Percentiles rank a stretch among this genome's conserved stretches.
phyloP scores from a whole-genome alignment of 2,888 invertebrate species.

The Iselma pallidipennis region DNA sequence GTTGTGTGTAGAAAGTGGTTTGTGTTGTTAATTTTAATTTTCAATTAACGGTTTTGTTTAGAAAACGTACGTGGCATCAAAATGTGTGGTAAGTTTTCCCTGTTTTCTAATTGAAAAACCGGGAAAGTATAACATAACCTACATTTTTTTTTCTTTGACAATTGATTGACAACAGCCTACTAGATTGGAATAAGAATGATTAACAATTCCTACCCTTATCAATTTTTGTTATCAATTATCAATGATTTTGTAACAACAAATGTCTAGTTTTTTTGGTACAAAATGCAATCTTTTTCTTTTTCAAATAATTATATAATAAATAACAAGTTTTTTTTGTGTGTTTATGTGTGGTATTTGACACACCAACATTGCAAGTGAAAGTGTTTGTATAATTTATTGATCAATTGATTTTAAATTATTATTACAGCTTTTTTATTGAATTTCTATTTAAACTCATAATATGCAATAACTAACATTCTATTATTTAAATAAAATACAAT shows the following conservation, averaged over 20 bases:
- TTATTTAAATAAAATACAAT: too few species aligned
- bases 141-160: background rate
- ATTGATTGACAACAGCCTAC: background rate
- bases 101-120: background rate
- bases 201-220: background rate
- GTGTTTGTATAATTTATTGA: too few species aligned
- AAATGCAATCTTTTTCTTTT: background rate
- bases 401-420: too few species aligned
- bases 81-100: background rate
- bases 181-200: background rate
- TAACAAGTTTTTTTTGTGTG: too few species aligned
- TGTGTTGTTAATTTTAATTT: background rate
- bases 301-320: too few species aligned
- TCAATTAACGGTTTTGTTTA: background rate
- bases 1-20: background rate
- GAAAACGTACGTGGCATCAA: background rate
- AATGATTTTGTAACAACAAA: too few species aligned
- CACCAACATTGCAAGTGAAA: too few species aligned
- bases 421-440: too few species aligned
- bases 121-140: background rate
- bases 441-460: too few species aligned
- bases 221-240: too few species aligned
- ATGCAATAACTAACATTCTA: too few species aligned
- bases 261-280: background rate
- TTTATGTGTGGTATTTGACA: too few species aligned